Evolutionary conservation across 2,113 vertebrate species (phyloP).

Genomic region (Colossoma macropomum): DNA sequence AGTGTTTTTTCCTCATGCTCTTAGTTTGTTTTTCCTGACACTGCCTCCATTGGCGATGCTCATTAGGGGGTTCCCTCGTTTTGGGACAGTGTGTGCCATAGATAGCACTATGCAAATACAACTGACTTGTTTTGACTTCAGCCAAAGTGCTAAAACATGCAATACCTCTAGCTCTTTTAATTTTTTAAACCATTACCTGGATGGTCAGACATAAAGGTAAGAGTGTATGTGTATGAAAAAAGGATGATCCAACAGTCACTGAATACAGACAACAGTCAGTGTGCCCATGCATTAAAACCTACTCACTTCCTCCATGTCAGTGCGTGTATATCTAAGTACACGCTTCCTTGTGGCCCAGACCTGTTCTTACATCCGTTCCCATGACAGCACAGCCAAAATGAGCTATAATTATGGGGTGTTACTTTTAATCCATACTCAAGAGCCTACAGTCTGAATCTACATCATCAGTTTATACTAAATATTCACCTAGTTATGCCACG

Average conservation of each 20-base stretch:
- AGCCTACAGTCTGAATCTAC: background rate
- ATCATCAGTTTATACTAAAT: slow-evolving; percentile 3
- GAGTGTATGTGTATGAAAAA: background rate
- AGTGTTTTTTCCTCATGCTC: too few species aligned
- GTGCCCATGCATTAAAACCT: slow-evolving; percentile 3
- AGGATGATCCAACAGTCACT: background rate
- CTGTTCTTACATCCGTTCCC: slow-evolving; percentile 21
- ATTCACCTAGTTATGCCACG: slow-evolving; percentile 13
- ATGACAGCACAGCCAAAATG: slow-evolving; percentile 13
- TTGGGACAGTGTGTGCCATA: too few species aligned
- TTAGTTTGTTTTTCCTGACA: too few species aligned
- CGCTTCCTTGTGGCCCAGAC: background rate
- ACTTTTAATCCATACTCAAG: background rate
- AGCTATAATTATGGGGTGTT: slow-evolving; percentile 38
- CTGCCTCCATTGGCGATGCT: too few species aligned
- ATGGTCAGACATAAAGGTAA: background rate
- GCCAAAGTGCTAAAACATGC: background rate
- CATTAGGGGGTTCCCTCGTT: too few species aligned
- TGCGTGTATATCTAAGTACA: background rate
- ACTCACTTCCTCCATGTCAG: slow-evolving; percentile 11
- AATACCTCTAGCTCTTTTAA: background rate
- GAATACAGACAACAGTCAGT: background rate
- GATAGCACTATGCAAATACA: background rate
- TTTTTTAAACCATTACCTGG: background rate
- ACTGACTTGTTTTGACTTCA: background rate